phyloP scores from a whole-genome alignment of 2,797 vertebrate species.

The Mus minutoides region DNA sequence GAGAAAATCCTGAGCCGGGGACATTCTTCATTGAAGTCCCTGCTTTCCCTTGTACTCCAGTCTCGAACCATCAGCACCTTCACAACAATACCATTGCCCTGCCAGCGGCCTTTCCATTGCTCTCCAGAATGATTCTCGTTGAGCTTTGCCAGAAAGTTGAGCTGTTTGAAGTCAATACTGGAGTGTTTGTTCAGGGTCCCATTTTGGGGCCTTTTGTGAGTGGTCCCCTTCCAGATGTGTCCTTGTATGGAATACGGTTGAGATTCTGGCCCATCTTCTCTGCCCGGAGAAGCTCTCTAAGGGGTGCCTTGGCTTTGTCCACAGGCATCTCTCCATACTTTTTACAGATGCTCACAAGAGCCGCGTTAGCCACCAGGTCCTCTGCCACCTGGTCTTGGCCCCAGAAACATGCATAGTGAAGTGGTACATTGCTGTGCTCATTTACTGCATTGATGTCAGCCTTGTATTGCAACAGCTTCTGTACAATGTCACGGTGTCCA shows the following conservation, averaged over 20 bases:
- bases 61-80: constrained; percentile 96
- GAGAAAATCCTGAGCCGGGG: constrained; percentile 98
- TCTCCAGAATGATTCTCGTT: constrained; percentile 99
- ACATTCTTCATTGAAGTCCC: constrained; percentile 98
- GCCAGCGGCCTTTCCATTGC: constrained; percentile 98
- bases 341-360: constrained; percentile 95
- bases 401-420: constrained; percentile 99
- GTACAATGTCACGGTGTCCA: constrained; percentile 95
- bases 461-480: constrained; percentile 97
- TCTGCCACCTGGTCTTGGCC: constrained; percentile 95
- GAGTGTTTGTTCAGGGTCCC: constrained; percentile 98
- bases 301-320: constrained; percentile 95
- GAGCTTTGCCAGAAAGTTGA: constrained; percentile 93
- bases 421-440: constrained; percentile 95
- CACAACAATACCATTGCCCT: constrained; percentile 95
- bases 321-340: constrained; percentile 96
- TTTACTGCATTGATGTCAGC: constrained; percentile 96
- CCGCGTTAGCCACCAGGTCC: constrained; percentile 94
- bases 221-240: constrained; percentile 99
- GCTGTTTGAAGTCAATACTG: constrained; percentile 96
- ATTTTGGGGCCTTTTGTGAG: constrained; percentile 95
- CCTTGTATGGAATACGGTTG: constrained; percentile 96
- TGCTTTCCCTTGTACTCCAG: constrained; percentile 97
- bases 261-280: constrained; percentile 97
- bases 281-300: constrained; percentile 92